phyloP scores from a whole-genome alignment of 2,113 vertebrate species.

The Cacatua alba region DNA sequence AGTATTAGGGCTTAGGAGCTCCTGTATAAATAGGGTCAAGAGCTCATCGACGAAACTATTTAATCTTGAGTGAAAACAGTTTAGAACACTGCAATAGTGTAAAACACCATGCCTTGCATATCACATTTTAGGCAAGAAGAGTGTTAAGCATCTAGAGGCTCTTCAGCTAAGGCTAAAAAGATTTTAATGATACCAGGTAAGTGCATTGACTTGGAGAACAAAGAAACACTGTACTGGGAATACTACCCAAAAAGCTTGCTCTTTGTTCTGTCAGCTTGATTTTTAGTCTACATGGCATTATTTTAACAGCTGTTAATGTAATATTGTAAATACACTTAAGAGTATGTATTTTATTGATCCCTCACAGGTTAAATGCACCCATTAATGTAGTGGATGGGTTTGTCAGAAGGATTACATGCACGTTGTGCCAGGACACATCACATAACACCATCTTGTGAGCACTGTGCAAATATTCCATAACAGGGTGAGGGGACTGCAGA shows the following conservation, averaged over 20 bases:
- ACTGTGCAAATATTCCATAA: not conserved
- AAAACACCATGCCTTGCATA: not conserved
- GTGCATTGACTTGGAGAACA: not conserved
- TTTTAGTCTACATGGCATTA: not conserved
- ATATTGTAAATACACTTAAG: not conserved
- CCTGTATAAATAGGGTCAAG: not conserved
- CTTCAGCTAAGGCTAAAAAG: not conserved
- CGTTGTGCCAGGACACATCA: not conserved
- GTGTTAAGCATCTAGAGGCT: not conserved
- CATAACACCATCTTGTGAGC: not conserved
- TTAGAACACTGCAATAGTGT: not conserved
- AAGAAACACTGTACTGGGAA: not conserved
- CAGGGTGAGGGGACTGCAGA: not conserved
- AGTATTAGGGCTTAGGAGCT: not conserved
- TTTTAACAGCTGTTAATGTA: constrained; percentile 16
- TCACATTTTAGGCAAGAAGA: not conserved
- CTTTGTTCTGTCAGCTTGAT: not conserved
- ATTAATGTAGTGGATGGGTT: not conserved
- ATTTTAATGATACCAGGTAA: not conserved
- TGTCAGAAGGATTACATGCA: not conserved
- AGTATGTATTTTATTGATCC: not conserved
- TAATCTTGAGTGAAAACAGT: not conserved
- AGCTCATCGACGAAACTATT: not conserved
- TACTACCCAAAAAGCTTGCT: not conserved
- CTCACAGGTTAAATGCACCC: not conserved